These are phyloP conservation scores for Synanthedon andrenaeformis DNA, from an alignment of 2,888 invertebrate genomes.

Conservation along the genomic window DNA sequence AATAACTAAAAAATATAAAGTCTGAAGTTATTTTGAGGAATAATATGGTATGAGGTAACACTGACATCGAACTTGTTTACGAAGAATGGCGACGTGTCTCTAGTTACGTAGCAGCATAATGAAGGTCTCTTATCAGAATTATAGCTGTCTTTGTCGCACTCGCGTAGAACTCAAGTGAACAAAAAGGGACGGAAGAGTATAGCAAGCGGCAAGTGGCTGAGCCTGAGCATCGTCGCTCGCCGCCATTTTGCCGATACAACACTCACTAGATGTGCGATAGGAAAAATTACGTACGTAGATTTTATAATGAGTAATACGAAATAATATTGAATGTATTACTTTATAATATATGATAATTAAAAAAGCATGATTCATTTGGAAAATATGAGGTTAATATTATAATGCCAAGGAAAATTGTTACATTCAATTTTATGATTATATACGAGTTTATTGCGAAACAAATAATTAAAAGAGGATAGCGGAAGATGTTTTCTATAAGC, in stretches of 20 bases:
- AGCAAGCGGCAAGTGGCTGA: constrained; percentile 12
- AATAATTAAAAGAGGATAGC: no score
- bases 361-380: no score
- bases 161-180: constrained; percentile 8
- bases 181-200: constrained; percentile 43
- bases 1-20: background rate
- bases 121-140: constrained; percentile 28
- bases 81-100: constrained; percentile 65
- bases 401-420: background rate
- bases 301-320: background rate
- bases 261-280: constrained; percentile 32
- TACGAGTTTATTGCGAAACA: no score
- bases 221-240: constrained; percentile 15
- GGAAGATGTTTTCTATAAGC: no score
- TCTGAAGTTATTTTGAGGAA: background rate
- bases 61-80: constrained; percentile 50
- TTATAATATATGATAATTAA: no score
- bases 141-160: constrained; percentile 37
- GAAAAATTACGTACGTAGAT: background rate
- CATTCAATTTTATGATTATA: background rate
- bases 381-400: no score
- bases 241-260: constrained; percentile 61
- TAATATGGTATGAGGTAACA: constrained; percentile 34
- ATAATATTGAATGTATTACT: no score
- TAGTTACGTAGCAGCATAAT: constrained; percentile 61